These are phyloP conservation scores for Antitype chi DNA, from an alignment of 2,888 invertebrate genomes.

Conservation along the genomic window DNA sequence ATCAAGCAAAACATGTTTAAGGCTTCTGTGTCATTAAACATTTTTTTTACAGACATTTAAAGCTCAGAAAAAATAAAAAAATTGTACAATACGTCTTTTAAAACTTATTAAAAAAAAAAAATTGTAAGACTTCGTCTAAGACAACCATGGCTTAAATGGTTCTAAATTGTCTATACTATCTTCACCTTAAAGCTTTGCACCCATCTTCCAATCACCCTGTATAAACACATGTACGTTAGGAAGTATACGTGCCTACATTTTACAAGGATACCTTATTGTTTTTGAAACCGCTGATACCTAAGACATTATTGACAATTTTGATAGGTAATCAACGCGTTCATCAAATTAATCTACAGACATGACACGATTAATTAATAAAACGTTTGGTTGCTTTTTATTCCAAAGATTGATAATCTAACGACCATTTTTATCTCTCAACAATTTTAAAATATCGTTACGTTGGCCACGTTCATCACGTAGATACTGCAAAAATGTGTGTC, in stretches of 20 bases:
- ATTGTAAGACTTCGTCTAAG: no score
- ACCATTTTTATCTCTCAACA: background rate
- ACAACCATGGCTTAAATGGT: no score
- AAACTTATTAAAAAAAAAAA: no score
- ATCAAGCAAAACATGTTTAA: no score
- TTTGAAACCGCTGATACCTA: background rate
- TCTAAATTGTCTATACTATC: no score
- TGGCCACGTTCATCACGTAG: background rate
- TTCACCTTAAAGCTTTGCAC: no score
- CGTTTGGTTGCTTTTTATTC: background rate
- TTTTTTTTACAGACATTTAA: no score
- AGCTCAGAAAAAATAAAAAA: no score
- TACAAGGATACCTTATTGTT: background rate
- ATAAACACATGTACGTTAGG: background rate
- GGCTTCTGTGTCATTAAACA: no score
- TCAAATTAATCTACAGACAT: background rate
- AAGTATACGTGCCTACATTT: background rate
- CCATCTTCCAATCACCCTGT: no score
- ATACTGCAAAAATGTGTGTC: slow-evolving; percentile 46
- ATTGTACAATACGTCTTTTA: no score
- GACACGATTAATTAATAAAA: background rate
- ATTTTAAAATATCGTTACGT: slow-evolving; percentile 12
- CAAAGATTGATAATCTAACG: background rate
- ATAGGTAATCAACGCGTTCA: background rate
- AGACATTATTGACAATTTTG: no score